Percentiles rank a stretch among this genome's conserved stretches.
Conservation (phyloP, 2,888 invertebrate species). For the Lithophane leautieri region DNA sequence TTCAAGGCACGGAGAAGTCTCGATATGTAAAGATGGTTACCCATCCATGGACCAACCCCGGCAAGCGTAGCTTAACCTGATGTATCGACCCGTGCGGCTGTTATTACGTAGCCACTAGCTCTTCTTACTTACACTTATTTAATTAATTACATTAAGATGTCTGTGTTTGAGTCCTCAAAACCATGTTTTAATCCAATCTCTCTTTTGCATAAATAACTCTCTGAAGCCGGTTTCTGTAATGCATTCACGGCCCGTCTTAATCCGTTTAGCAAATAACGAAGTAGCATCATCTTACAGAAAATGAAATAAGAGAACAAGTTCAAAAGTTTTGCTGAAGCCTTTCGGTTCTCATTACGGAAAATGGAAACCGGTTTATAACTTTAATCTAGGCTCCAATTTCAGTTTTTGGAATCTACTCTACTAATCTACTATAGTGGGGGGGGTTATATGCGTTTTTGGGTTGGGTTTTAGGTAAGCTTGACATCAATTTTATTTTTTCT, state of each 20-base stretch:
- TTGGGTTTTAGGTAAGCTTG: too few relatives aligned
- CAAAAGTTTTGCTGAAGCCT: slow-evolving; percentile 50
- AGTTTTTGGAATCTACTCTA: slow-evolving; percentile 31
- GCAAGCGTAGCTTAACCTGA: too few relatives aligned
- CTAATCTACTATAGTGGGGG: too few relatives aligned
- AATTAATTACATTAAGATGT: slow-evolving; percentile 25
- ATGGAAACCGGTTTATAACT: slow-evolving; percentile 46
- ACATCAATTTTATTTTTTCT: too few relatives aligned
- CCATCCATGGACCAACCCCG: too few relatives aligned
- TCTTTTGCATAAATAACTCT: slow-evolving; percentile 36
- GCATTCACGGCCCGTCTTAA: slow-evolving; percentile 48
- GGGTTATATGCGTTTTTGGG: too few relatives aligned
- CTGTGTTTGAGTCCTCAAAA: slow-evolving; percentile 22
- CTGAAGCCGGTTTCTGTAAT: slow-evolving; percentile 33
- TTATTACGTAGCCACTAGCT: too few relatives aligned
- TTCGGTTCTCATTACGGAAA: slow-evolving; percentile 50
- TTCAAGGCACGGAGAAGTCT: too few relatives aligned
- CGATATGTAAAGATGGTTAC: too few relatives aligned
- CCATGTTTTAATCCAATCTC: slow-evolving; percentile 26
- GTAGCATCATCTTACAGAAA: slow-evolving; percentile 49
- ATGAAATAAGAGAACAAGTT: slow-evolving; percentile 56
- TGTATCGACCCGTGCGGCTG: too few relatives aligned
- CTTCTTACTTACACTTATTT: background rate
- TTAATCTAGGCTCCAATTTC: slow-evolving; percentile 36
- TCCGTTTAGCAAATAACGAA: slow-evolving; percentile 55